These are phyloP conservation scores for Sabellastarte sp. DNA, from an alignment of 2,888 invertebrate species.

Conservation along the genomic window DNA sequence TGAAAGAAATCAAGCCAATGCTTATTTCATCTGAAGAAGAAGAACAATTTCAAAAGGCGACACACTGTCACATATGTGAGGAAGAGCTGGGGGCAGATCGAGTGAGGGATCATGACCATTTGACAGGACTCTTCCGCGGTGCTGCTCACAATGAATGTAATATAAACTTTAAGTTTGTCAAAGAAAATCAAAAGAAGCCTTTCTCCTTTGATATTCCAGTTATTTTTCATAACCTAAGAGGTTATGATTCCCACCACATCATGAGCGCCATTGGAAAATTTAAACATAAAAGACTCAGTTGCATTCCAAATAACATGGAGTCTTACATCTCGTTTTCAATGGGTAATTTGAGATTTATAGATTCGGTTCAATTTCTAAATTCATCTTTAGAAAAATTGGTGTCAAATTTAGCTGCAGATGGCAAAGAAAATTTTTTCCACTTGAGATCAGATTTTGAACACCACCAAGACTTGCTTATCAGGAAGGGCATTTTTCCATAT, in stretches of 20 bases:
- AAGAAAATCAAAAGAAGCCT: not conserved
- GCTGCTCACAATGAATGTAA: slow-evolving; percentile 22
- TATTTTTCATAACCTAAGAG: slow-evolving; percentile 16
- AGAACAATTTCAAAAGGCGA: not conserved
- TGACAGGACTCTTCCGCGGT: slow-evolving; percentile 20
- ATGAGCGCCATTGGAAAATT: slow-evolving; percentile 15
- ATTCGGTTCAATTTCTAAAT: not conserved
- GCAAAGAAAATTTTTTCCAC: too few relatives aligned
- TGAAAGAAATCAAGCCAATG: slow-evolving; percentile 1
- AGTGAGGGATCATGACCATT: slow-evolving; percentile 20
- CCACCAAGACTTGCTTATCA: too few relatives aligned
- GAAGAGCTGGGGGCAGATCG: not conserved
- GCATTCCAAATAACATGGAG: slow-evolving; percentile 10
- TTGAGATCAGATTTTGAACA: too few relatives aligned
- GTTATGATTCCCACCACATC: slow-evolving; percentile 17
- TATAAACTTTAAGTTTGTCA: slow-evolving; percentile 1
- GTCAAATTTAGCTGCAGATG: too few relatives aligned
- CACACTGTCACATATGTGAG: slow-evolving; percentile 4
- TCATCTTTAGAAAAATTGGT: too few relatives aligned
- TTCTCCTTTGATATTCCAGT: not conserved
- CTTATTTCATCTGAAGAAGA: not conserved
- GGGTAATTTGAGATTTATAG: not conserved
- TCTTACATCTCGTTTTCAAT: not conserved
- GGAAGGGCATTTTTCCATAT: too few relatives aligned
- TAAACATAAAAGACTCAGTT: slow-evolving; percentile 18